Evolutionary conservation across 1,140 invertebrate genomes (phyloP).

Genomic region (Drosophila yakuba): DNA sequence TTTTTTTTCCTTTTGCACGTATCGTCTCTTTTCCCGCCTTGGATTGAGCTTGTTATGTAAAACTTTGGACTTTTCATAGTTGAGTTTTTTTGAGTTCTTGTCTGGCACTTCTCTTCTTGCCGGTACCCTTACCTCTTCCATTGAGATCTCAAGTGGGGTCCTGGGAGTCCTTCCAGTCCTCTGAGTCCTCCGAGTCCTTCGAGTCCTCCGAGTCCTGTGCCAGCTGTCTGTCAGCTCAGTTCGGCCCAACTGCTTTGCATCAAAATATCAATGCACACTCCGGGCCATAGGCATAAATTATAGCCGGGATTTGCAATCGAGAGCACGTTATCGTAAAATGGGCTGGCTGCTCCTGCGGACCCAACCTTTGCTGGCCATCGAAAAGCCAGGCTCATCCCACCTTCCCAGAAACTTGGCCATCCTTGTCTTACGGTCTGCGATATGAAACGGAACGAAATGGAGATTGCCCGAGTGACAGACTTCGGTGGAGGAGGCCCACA

Average conservation of each 20-base stretch:
- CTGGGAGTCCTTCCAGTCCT: not conserved
- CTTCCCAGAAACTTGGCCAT: not conserved
- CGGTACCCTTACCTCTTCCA: no score
- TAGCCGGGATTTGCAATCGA: constrained; percentile 20
- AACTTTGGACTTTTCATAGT: constrained; percentile 58
- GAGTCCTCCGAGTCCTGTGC: constrained; percentile 2
- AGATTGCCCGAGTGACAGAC: constrained; percentile 9
- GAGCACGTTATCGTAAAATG: not conserved
- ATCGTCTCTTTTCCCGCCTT: constrained; percentile 46
- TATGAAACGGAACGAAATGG: constrained; percentile 33
- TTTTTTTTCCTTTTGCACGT: constrained; percentile 1
- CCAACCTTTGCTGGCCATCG: not conserved
- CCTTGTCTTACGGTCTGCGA: constrained; percentile 17
- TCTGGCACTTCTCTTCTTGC: not conserved
- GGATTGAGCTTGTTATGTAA: constrained; percentile 64
- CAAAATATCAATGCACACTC: constrained; percentile 76
- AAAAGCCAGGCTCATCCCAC: not conserved
- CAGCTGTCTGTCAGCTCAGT: constrained; percentile 59
- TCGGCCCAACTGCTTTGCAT: constrained; percentile 76
- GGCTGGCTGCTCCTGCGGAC: not conserved
- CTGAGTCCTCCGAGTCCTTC: not conserved
- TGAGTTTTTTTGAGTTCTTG: constrained; percentile 4
- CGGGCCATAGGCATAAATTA: constrained; percentile 72
- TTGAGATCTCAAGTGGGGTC: constrained; percentile 4
- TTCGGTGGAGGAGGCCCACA: not conserved